phyloP scores from a whole-genome alignment of 2,113 vertebrate genomes.

The Gobio gobio region DNA sequence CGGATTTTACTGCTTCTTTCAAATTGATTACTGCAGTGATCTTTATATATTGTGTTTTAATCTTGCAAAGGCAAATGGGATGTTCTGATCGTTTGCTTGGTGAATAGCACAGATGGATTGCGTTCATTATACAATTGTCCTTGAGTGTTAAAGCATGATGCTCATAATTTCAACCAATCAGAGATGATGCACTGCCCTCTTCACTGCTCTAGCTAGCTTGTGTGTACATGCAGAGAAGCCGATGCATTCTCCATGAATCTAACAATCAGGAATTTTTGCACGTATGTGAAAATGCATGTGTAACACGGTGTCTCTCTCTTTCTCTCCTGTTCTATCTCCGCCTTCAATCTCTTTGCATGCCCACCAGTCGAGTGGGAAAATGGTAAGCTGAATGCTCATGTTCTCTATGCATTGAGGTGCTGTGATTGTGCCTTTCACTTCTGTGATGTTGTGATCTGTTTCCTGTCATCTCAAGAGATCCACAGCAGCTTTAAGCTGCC shows the following conservation, averaged over 20 bases:
- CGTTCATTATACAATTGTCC: slow-evolving; percentile 51
- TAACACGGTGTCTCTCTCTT: slow-evolving; percentile 72
- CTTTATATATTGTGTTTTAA: slow-evolving; percentile 1
- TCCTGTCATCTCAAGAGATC: slow-evolving; percentile 51
- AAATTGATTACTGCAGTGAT: background rate
- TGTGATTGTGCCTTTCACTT: slow-evolving; percentile 44
- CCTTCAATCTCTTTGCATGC: slow-evolving; percentile 80
- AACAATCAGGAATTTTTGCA: slow-evolving; percentile 72
- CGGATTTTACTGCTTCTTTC: background rate
- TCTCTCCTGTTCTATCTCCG: slow-evolving; percentile 23
- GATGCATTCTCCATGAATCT: slow-evolving; percentile 59
- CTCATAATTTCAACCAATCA: slow-evolving; percentile 61
- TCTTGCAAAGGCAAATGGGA: background rate
- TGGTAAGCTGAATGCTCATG: slow-evolving; percentile 86
- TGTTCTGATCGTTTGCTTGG: background rate
- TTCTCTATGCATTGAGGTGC: slow-evolving; percentile 54
- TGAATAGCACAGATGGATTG: slow-evolving; percentile 26
- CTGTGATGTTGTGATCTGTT: slow-evolving; percentile 44
- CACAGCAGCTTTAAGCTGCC: slow-evolving; percentile 30
- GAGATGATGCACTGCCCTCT: slow-evolving; percentile 56
- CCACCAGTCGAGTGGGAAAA: slow-evolving; percentile 95
- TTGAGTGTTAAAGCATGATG: slow-evolving; percentile 59
- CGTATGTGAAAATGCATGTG: slow-evolving; percentile 75
- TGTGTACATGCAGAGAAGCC: slow-evolving; percentile 54
- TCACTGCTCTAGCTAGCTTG: slow-evolving; percentile 62